Base-by-base conservation (phyloP, 1,140 invertebrate genomes). In the Temnothorax longispinosus region DNA sequence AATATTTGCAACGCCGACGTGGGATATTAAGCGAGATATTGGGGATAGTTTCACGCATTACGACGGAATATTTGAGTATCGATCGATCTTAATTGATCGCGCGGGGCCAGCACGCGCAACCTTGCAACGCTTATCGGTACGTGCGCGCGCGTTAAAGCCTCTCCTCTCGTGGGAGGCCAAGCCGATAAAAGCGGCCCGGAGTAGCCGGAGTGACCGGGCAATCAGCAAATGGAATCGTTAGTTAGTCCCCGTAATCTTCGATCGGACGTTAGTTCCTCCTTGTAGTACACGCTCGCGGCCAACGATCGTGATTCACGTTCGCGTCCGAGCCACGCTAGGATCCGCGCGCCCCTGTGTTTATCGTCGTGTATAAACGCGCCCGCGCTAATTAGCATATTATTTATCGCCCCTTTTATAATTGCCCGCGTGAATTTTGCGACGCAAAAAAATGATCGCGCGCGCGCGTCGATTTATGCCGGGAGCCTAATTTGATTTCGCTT, bases 141-240 rank as follows among this genome's bases (percentile, higher is more conserved):
- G 65, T 65, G 76, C 67, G 44, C 76, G 44, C 65, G 80, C 62
- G 86, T 72, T 85, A 27, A 52, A 86, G 47, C 38, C 47, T 27
- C 72, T 60, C n/a, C 44, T 47, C 84, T 74, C 87, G 87, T 86
- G 84, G 64, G 74, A 88, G 84, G 65, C 32, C 32, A 41, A 60
- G 65, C 82, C 82, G 87, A 88, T 87, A 87, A 78, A 88, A 86
- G 67, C 62, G 52, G 56, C 50, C 64, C 72, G 77, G 52, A 75
- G 76, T 80, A 71, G 76, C 35, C 58, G 50, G 10, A 67, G 64
- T 84, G 56, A 60, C 41, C 64, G 84, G 60, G 74, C 71, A 84
- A 89, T 89, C 88, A 77, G 85, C 72, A 87, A 89, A 89, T 89
- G 88, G 86, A 89, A 89, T 88, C 87, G 87, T 88, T 89, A 87